A percentile compares a stretch with the other conserved stretches of the same genome.
These are phyloP conservation scores for Pseudomyrmex dendroicus DNA, from an alignment of 1,140 invertebrate genomes.

Conservation along the genomic window DNA sequence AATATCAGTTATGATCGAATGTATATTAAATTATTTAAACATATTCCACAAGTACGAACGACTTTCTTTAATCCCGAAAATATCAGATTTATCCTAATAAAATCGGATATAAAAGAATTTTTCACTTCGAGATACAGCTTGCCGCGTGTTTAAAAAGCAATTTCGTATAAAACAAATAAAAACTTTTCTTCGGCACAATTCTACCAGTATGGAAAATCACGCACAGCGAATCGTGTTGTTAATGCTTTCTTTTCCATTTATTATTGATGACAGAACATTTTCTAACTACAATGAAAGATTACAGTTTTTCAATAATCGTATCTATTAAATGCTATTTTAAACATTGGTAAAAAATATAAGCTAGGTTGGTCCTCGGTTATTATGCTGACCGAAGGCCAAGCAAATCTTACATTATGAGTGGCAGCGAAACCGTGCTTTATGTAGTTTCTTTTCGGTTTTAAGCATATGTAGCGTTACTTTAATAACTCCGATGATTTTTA, in stretches of 20 bases:
- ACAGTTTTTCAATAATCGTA: slow-evolving; percentile 59
- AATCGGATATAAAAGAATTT: background rate
- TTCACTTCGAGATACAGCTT: background rate
- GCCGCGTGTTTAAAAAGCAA: too few species aligned
- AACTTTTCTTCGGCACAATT: too few species aligned
- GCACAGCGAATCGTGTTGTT: background rate
- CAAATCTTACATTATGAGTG: slow-evolving; percentile 69
- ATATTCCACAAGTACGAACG: background rate
- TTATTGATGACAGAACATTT: slow-evolving; percentile 59
- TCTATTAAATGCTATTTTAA: slow-evolving; percentile 66
- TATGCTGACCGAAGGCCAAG: slow-evolving; percentile 78
- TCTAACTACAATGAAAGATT: slow-evolving; percentile 69
- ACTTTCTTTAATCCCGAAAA: too few species aligned
- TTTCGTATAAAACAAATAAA: background rate
- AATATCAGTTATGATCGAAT: slow-evolving; percentile 10
- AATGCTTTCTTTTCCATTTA: slow-evolving; percentile 62
- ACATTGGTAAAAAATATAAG: slow-evolving; percentile 79
- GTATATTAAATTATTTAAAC: slow-evolving; percentile 45
- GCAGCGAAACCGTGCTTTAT: slow-evolving; percentile 57
- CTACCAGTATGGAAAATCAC: background rate
- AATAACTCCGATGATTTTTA: slow-evolving; percentile 33
- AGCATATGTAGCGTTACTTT: slow-evolving; percentile 49
- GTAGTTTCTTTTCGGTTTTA: slow-evolving; percentile 32
- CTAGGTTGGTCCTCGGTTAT: slow-evolving; percentile 78
- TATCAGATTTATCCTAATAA: background rate